Conservation (phyloP, 2,888 invertebrate species). For the Clostera curtula region DNA sequence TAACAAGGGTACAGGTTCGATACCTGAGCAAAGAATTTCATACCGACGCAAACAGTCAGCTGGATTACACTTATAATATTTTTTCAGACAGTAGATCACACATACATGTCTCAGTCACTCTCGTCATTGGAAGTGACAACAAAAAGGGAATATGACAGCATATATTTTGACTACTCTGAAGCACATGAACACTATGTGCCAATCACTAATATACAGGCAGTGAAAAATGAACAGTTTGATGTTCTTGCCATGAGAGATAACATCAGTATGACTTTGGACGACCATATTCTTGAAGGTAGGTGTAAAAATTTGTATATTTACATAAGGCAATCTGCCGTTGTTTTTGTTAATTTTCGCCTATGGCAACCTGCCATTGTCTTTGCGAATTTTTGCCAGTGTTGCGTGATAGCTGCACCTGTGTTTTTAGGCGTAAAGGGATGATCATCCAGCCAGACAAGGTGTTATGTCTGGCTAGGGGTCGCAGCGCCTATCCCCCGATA, state of each 20-base stretch:
- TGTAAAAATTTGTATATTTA: neutral
- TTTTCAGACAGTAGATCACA: conserved; percentile 51
- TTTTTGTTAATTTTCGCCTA: too few relatives aligned
- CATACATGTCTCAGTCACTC: conserved; percentile 57
- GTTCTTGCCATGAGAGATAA: conserved; percentile 39
- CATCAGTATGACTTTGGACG: conserved; percentile 45
- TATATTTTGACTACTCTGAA: conserved; percentile 46
- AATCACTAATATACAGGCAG: conserved; percentile 19
- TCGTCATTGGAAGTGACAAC: conserved; percentile 38
- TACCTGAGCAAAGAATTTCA: too few relatives aligned
- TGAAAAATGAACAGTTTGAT: conserved; percentile 49
- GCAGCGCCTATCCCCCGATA: too few relatives aligned
- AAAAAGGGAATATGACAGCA: conserved; percentile 53
- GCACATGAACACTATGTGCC: conserved; percentile 36
- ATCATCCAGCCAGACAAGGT: too few relatives aligned
- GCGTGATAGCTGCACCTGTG: too few relatives aligned
- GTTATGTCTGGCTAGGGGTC: too few relatives aligned
- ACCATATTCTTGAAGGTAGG: conserved; percentile 46
- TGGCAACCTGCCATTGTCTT: too few relatives aligned
- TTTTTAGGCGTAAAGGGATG: too few relatives aligned
- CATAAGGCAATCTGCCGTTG: neutral
- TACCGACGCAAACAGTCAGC: too few relatives aligned
- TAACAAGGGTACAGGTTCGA: too few relatives aligned
- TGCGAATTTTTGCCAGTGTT: too few relatives aligned
- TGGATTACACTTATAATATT: too few relatives aligned